Evolutionary conservation across 2,888 invertebrate species (phyloP), one percentile per base, ranked within the genome.

Genomic region (Vannuccia rotundouncinata): DNA sequence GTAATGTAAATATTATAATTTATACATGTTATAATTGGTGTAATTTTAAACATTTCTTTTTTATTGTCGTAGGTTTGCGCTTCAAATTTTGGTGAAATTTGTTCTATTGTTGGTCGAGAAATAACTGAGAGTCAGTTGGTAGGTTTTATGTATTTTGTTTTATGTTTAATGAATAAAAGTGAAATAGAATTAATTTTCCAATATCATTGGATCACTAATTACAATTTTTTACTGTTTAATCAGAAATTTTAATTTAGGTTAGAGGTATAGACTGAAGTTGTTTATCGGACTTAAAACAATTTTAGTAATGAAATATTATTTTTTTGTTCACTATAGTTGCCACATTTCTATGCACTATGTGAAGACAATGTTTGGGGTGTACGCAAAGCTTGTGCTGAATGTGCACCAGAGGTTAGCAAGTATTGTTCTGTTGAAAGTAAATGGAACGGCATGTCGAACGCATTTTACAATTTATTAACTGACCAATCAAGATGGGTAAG

Each of bases 401-500:
- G 75, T 74, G 75, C 75, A 1, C n/a, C 30, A 17, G 13, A 29
- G 1, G 29, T 74, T 2, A 74, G 75, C 27, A 74, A 74, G n/a
- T 1, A 25, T 1, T 74, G 29, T 13, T 10, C 75, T 1, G 29
- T 13, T 25, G 75, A 74, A 74, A 30, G 31, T n/a, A 29, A 30
- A 30, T 74, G 75, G 75, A 74, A 74, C 22, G 31, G 31, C 30
- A 74, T 74, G 13, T 29, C 75, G 17, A 25, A 1, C n/a, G 75
- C 30, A 13, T 74, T 29, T 25, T 25, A 28, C n/a, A 74, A 25
- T 28, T 25, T 74, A 29, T 30, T 74, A n/a, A 74, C 75, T 2
- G 75, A 74, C 22, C 29, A 74, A 29, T 29, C 29, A 30, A 74
- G 31, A 74, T 74, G 75, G 75, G 75, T 74, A 74, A n/a, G 59